phyloP scores from a whole-genome alignment of 2,113 vertebrate genomes.

The Malurus elegans region DNA sequence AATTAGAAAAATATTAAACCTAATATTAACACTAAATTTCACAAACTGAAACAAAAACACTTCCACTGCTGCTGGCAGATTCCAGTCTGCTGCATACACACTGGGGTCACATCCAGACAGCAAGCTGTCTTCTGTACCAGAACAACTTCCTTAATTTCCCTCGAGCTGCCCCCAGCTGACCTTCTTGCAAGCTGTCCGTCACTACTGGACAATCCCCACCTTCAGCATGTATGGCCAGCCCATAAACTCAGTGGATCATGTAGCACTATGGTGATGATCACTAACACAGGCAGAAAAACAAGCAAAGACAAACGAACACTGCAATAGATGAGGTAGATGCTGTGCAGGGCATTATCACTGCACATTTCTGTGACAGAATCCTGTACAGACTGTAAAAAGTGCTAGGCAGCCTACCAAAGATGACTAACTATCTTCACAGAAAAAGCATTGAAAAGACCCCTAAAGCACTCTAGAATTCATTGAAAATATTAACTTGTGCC shows the following conservation, averaged over 20 bases:
- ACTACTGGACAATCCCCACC: neutral
- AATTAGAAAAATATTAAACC: neutral
- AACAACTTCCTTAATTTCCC: neutral
- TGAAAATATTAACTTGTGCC: neutral
- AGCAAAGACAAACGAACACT: neutral
- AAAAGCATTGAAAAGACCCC: rapidly evolving
- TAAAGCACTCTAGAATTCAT: neutral
- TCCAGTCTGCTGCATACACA: neutral
- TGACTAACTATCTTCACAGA: neutral
- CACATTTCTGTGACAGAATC: neutral
- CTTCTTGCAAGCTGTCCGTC: neutral
- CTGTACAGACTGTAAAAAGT: neutral
- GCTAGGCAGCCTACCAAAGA: neutral
- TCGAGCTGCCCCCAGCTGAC: neutral
- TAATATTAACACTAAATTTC: neutral
- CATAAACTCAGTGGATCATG: neutral
- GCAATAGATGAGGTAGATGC: neutral
- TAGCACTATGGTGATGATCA: neutral
- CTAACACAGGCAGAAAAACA: neutral
- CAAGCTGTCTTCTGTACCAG: neutral
- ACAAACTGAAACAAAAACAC: neutral
- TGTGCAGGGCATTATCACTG: neutral
- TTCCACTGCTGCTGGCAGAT: neutral
- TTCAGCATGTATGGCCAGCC: neutral
- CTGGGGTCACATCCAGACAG: neutral